Base-by-base conservation (phyloP, 2,113 vertebrate genomes). In the Leuciscus idus region DNA sequence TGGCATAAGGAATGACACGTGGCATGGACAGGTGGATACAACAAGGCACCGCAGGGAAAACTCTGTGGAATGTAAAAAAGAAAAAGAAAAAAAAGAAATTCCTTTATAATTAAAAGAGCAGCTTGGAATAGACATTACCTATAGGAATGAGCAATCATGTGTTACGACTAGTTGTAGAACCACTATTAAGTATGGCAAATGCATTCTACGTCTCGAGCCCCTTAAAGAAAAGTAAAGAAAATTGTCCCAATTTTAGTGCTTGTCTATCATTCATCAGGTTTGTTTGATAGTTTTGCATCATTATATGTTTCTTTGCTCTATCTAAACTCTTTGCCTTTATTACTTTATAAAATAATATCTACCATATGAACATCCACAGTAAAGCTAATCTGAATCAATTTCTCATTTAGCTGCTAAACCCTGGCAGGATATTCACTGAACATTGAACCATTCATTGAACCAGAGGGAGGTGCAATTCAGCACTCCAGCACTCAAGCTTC, bases 1-100 rank as follows among this genome's bases (percentile, higher is more conserved):
- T 93, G 1, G 90, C 93, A 23, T 95, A 93, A 88, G 4, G 28
- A 87, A 68, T 17, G 62, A 81, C 57, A 19, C 28, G n/a, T 77
- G 23, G 36, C 85, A 75, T 75, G 73, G 77, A 86, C 62, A 81
- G 80, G 80, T 84, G 84, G 88, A 91, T 6, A 26, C 52, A 72
- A 23, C 46, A 73, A 55, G 46, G n/a, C 55, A 52, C 74, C 57
- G 43, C 61, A 74, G 76, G 48, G 64, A 33, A 21, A 15, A 19
- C 52, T 59, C 75, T 84, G 28, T 73, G 43, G 74, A 59, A 68
- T 73, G 28, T 76, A 36, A 52, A 79, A 17, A 43, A 73, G 23
- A 26, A 62, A 72, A 28, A 70, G 36, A 70, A 46, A 36, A 2
- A 28, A 66, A 66, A 33, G 1, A 6, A 48, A 33, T 4, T 81